phyloP scores from a whole-genome alignment of 2,113 vertebrate genomes.

The Axis porcinus region DNA sequence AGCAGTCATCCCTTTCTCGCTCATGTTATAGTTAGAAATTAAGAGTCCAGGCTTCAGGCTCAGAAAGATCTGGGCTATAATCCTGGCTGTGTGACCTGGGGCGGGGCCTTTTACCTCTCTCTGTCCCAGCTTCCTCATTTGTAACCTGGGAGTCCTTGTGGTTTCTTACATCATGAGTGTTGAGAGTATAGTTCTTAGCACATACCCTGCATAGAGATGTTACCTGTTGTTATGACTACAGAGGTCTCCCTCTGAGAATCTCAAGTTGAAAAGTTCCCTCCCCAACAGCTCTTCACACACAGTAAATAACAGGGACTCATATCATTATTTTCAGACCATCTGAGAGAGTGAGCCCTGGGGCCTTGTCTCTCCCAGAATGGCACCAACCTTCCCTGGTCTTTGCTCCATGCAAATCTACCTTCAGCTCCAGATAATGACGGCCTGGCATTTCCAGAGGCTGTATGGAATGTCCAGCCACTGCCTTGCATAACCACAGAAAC shows the following conservation, averaged over 20 bases:
- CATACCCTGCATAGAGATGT: neutral
- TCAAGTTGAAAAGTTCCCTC: neutral
- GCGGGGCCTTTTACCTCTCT: neutral
- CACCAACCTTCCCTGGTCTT: neutral
- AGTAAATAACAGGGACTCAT: neutral
- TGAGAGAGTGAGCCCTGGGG: neutral
- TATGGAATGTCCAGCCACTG: constrained; percentile 33
- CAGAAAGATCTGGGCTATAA: neutral
- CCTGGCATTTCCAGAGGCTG: constrained; percentile 18
- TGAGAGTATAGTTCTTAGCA: neutral
- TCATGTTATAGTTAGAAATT: neutral
- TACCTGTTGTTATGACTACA: neutral
- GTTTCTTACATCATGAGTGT: neutral
- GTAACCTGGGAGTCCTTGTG: neutral
- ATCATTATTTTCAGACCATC: constrained; percentile 14
- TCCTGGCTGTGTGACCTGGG: neutral
- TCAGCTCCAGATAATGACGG: constrained; percentile 13
- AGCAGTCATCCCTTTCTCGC: neutral
- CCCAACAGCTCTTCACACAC: neutral
- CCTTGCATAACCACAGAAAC: constrained; percentile 56
- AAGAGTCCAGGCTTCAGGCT: neutral
- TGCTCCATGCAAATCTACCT: constrained; percentile 46
- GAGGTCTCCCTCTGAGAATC: neutral
- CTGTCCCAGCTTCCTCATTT: constrained; percentile 10
- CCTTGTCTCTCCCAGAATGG: neutral